phyloP scores from a whole-genome alignment of 2,113 vertebrate species.

The Oncorhynchus gorbuscha region DNA sequence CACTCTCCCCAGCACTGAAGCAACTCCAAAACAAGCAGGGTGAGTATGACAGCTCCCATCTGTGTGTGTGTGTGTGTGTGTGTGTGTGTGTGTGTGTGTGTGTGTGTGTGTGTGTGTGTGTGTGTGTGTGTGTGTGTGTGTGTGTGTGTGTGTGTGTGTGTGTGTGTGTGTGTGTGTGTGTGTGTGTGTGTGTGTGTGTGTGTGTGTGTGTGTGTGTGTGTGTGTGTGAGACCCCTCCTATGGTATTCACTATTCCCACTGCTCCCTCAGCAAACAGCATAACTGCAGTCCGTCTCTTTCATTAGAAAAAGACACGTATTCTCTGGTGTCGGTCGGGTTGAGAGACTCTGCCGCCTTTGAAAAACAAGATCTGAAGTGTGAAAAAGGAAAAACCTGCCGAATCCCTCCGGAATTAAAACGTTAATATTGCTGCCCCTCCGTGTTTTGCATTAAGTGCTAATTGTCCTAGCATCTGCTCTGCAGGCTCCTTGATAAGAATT shows the following conservation, averaged over 20 bases:
- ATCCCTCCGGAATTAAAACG: slow-evolving; percentile 72
- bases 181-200: background rate
- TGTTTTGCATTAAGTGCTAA: slow-evolving; percentile 79
- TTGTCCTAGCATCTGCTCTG: slow-evolving; percentile 76
- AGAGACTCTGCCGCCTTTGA: slow-evolving; percentile 55
- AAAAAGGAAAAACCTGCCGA: slow-evolving; percentile 65
- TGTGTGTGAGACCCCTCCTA: too few species aligned
- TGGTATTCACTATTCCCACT: too few species aligned
- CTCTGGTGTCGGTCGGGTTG: slow-evolving; percentile 58
- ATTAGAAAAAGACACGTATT: slow-evolving; percentile 57
- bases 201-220: background rate
- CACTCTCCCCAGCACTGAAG: slow-evolving; percentile 80
- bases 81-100: background rate
- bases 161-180: background rate
- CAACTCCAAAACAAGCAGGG: slow-evolving; percentile 83
- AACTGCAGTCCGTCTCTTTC: slow-evolving; percentile 44
- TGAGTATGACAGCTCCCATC: slow-evolving; percentile 69
- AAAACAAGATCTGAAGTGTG: slow-evolving; percentile 65
- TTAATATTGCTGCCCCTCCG: slow-evolving; percentile 69
- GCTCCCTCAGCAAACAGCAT: slow-evolving; percentile 27
- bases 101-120: background rate
- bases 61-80: background rate
- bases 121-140: background rate
- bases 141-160: background rate
- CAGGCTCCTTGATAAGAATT: slow-evolving; percentile 79